These are phyloP conservation scores for Latheticus oryzae DNA, from an alignment of 2,888 invertebrate genomes.

Conservation along the genomic window DNA sequence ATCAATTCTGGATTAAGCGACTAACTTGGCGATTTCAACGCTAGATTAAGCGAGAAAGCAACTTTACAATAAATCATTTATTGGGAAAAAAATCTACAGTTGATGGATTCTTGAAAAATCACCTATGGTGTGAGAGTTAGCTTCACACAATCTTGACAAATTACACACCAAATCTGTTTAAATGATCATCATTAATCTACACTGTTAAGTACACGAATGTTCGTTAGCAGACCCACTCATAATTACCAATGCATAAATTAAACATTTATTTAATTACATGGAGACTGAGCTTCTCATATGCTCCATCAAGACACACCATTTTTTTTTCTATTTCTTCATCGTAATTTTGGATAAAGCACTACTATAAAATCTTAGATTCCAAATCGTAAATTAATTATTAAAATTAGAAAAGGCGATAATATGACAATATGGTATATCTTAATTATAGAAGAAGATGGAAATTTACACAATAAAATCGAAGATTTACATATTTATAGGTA, in stretches of 20 bases:
- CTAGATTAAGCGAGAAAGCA: neutral
- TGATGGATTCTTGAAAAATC: neutral
- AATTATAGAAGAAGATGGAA: constrained; percentile 16
- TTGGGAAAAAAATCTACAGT: neutral
- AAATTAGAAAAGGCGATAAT: constrained; percentile 17
- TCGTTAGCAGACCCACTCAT: constrained; percentile 51
- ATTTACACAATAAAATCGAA: constrained; percentile 11
- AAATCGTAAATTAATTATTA: constrained; percentile 24
- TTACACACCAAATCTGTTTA: constrained; percentile 48
- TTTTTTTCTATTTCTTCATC: constrained; percentile 10
- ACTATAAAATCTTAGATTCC: too few relatives aligned
- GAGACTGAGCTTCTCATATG: constrained; percentile 21
- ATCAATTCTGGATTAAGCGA: constrained; percentile 37
- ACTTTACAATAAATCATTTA: neutral
- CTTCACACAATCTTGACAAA: constrained; percentile 47
- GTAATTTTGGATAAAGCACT: constrained; percentile 35
- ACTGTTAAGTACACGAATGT: constrained; percentile 45
- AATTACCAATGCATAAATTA: constrained; percentile 53
- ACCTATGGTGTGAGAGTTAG: constrained; percentile 3
- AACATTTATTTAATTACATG: constrained; percentile 47
- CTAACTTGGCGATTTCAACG: constrained; percentile 1
- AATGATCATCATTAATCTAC: constrained; percentile 49
- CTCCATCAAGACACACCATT: constrained; percentile 1
- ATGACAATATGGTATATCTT: constrained; percentile 14
- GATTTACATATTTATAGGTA: constrained; percentile 33